These are phyloP conservation scores for Ooceraea biroi DNA, from an alignment of 1,140 invertebrate species.

Conservation along the genomic window DNA sequence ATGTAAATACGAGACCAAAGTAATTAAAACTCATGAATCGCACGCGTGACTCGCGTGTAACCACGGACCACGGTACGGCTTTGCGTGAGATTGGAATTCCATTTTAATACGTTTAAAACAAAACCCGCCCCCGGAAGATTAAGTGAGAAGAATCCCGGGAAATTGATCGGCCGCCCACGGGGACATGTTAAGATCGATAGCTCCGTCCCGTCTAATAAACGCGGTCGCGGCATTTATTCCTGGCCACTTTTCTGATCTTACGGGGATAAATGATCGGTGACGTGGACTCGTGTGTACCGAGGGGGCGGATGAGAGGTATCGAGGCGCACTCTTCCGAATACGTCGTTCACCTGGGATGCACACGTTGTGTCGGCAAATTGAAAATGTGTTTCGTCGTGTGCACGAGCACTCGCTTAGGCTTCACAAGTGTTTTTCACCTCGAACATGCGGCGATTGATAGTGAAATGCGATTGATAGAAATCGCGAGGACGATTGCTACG, in stretches of 20 bases:
- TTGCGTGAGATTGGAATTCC: constrained; percentile 68
- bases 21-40: constrained; percentile 63
- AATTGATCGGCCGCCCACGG: constrained; percentile 68
- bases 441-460: constrained; percentile 11
- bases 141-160: constrained; percentile 52
- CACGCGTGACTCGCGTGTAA: background rate
- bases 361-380: constrained; percentile 49
- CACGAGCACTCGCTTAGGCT: constrained; percentile 38
- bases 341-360: constrained; percentile 33
- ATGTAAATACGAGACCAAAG: constrained; percentile 30
- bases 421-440: constrained; percentile 43
- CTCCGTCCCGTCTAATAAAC: constrained; percentile 54
- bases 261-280: constrained; percentile 59
- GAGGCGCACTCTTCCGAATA: constrained; percentile 16
- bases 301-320: too few relatives aligned
- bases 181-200: constrained; percentile 67
- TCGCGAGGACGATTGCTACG: background rate
- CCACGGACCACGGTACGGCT: constrained; percentile 33
- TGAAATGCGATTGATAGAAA: too few relatives aligned
- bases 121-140: constrained; percentile 49
- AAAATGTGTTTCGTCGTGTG: constrained; percentile 54
- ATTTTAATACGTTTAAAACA: constrained; percentile 68
- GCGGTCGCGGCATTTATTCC: constrained; percentile 59
- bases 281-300: background rate
- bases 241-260: constrained; percentile 59